Evolutionary conservation across 1,140 invertebrate species (phyloP), one percentile per base, ranked within the genome.

Genomic region (Bemisia tabaci): DNA sequence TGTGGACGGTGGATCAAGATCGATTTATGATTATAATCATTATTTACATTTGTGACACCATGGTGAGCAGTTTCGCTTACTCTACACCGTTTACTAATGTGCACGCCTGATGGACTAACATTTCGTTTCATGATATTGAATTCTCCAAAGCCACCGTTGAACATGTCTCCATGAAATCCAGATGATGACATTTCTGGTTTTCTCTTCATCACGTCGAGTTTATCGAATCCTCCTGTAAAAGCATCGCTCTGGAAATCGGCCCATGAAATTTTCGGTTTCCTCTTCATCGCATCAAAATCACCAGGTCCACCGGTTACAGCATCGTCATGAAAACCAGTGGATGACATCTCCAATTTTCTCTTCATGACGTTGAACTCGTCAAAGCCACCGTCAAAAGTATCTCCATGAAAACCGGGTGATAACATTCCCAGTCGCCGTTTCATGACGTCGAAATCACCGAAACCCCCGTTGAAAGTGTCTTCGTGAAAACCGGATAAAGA

Each of bases 201-300:
- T 67, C 76, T 77, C 63, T 78, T 76, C 72, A 80, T 77, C 0
- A 78, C 75, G 63, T 77, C 76, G 67, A 80, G 80, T 22, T 80
- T 78, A 17, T 79, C 79, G 63, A 81, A 80, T 5, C 79, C 79
- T 62, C 73, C 70, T 62, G 74, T 75, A 69, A 81, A 81, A 1
- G 78, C 75, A 66, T 80, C 78, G 5, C 74, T 77, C 63, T 80
- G 75, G 67, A 80, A 80, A 0, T 79, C 79, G 48, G 73, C 71
- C 1, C 79, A 75, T 63, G 77, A 77, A 70, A 79, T 77, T 68
- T 79, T 70, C 70, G 64, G 60, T 23, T 33, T 59, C 66, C 74
- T 72, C 64, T 75, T 77, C 75, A 77, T 77, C 25, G 76, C 76
- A 39, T 69, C 64, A 58, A 74, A 75, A 59, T 73, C 72, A 24